A percentile compares a stretch with the other conserved stretches of the same genome.
Evolutionary conservation across 2,888 invertebrate genomes (phyloP).

Genomic region (Scelioninae gen. 2): DNA sequence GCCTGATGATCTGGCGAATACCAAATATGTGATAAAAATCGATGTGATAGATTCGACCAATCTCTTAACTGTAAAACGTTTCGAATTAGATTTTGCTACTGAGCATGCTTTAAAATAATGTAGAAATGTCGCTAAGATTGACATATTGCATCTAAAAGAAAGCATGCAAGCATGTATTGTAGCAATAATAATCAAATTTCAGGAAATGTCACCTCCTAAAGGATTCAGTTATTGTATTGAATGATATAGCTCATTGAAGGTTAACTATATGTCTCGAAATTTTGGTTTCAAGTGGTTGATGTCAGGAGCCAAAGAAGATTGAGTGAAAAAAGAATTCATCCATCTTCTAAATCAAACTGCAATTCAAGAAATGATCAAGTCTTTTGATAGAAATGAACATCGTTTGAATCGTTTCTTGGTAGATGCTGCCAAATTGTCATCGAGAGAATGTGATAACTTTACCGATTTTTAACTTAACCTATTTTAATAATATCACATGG

Average conservation of each 20-base stretch:
- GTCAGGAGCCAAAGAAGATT: conserved; percentile 24
- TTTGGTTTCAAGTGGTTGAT: conserved; percentile 19
- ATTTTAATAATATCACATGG: no score
- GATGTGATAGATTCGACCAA: conserved; percentile 32
- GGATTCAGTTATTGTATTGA: conserved; percentile 26
- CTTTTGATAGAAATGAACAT: conserved; percentile 11
- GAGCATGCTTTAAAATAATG: conserved; percentile 34
- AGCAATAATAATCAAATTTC: conserved; percentile 27
- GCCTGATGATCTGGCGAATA: conserved; percentile 34
- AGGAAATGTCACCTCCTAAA: conserved; percentile 33
- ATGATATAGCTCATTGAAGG: conserved; percentile 12
- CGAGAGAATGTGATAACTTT: conserved; percentile 13
- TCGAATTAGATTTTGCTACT: conserved; percentile 49
- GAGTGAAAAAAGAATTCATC: conserved; percentile 17
- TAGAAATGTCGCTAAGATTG: conserved; percentile 15
- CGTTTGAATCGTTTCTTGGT: conserved; percentile 37
- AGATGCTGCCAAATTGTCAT: conserved; percentile 7
- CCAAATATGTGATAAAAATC: conserved; percentile 23
- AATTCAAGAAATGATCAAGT: conserved; percentile 16
- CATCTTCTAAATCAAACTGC: conserved; percentile 1
- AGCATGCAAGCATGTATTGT: conserved; percentile 29
- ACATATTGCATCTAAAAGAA: conserved; percentile 32
- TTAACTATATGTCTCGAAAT: conserved; percentile 27
- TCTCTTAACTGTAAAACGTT: conserved; percentile 34
- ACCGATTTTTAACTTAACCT: conserved; percentile 42